These are phyloP conservation scores for Hipparchia sbordonii DNA, from an alignment of 2,888 invertebrate species.

Conservation along the genomic window DNA sequence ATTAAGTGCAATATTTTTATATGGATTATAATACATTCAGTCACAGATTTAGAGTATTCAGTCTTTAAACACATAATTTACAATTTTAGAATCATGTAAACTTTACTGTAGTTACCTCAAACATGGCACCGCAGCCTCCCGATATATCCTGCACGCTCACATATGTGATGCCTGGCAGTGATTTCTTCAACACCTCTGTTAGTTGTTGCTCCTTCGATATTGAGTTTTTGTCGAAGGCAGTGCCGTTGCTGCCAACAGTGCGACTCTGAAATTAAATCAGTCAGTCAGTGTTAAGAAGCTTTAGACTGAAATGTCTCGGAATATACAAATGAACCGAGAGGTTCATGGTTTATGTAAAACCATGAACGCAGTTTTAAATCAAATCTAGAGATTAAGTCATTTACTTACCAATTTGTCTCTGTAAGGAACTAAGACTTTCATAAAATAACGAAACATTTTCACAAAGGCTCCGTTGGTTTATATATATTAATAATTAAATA, in stretches of 20 bases:
- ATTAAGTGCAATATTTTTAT: too few relatives aligned
- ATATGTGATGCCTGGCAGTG: slow-evolving; percentile 84
- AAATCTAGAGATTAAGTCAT: too few relatives aligned
- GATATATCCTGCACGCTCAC: slow-evolving; percentile 88
- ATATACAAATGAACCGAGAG: not conserved
- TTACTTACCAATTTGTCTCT: slow-evolving; percentile 61
- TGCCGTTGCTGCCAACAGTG: slow-evolving; percentile 51
- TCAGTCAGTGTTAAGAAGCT: not conserved
- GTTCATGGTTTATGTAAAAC: not conserved
- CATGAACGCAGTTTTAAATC: too few relatives aligned
- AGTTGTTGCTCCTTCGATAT: slow-evolving; percentile 68
- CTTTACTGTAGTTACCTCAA: slow-evolving; percentile 75
- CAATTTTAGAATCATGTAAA: too few relatives aligned
- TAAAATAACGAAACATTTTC: slow-evolving; percentile 68
- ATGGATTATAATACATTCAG: too few relatives aligned
- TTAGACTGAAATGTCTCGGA: not conserved
- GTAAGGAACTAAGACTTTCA: slow-evolving; percentile 61
- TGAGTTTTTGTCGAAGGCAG: slow-evolving; percentile 61
- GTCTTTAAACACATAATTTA: too few relatives aligned
- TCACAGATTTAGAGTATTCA: too few relatives aligned
- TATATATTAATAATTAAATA: too few relatives aligned
- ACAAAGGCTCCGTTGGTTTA: not conserved
- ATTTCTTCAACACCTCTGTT: slow-evolving; percentile 58
- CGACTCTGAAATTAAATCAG: slow-evolving; percentile 47
- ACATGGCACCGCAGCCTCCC: slow-evolving; percentile 93